Percentiles rank a stretch among this genome's conserved stretches.
Conservation (phyloP, 2,113 vertebrate genomes). For the Emydocephalus ijimae region DNA sequence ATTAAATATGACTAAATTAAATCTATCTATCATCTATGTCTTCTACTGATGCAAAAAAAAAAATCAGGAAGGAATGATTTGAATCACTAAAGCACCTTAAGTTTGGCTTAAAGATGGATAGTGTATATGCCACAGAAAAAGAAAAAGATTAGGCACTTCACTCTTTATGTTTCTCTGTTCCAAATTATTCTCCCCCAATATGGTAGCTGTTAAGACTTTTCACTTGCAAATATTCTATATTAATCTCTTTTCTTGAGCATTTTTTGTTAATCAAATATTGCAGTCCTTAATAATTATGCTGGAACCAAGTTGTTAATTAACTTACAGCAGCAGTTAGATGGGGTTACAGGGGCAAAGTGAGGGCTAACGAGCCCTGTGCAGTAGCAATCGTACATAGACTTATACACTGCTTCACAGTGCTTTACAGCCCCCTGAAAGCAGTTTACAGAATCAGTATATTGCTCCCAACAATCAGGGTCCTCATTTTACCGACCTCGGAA, state of each 20-base stretch:
- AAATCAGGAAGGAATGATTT: not conserved
- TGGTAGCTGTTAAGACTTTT: not conserved
- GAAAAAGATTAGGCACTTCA: not conserved
- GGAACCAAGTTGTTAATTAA: not conserved
- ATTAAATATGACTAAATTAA: not conserved
- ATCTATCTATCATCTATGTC: not conserved
- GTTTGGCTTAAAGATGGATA: not conserved
- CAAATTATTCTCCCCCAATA: not conserved
- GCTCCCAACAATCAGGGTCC: too few species aligned
- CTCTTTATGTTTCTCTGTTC: not conserved
- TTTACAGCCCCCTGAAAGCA: too few species aligned
- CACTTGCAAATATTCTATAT: not conserved
- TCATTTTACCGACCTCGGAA: too few species aligned
- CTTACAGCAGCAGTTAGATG: not conserved
- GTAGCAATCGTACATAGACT: too few species aligned
- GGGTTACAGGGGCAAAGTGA: not conserved
- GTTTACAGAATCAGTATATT: too few species aligned
- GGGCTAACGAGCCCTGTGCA: not conserved
- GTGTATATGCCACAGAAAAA: not conserved
- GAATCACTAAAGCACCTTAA: not conserved
- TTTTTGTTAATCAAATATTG: not conserved
- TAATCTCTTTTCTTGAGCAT: not conserved
- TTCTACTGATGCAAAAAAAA: too few species aligned
- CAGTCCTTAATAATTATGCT: not conserved
- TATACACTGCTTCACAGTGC: too few species aligned